phyloP scores from a whole-genome alignment of 2,797 vertebrate species.

The Oreonectes daqikongensis region DNA sequence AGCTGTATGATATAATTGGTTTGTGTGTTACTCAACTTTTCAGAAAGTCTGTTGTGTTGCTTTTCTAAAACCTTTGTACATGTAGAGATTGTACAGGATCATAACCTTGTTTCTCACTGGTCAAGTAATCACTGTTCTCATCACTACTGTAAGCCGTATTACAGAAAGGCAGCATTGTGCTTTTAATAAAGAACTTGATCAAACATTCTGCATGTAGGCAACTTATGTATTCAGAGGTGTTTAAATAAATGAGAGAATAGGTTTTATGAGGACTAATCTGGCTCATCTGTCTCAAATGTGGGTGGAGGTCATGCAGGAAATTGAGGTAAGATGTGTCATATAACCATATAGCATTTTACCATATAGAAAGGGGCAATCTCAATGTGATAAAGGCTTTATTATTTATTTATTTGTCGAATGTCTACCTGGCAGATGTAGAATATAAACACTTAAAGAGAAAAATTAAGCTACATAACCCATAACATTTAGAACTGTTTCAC shows the following conservation, averaged over 20 bases:
- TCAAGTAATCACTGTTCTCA: not conserved
- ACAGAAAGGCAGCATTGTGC: slow-evolving; percentile 18
- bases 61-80: not conserved
- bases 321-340: too few species aligned
- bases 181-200: slow-evolving; percentile 62
- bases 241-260: not conserved
- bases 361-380: too few species aligned
- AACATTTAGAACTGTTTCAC: too few species aligned
- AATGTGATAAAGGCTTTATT: too few species aligned
- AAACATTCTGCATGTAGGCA: not conserved
- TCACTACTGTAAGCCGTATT: slow-evolving; percentile 34
- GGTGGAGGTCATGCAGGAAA: too few species aligned
- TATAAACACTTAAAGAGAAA: too few species aligned
- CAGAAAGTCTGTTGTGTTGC: not conserved
- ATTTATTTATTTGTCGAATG: too few species aligned
- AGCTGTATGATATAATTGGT: not conserved
- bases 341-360: too few species aligned
- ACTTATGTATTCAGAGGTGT: not conserved
- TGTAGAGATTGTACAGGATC: not conserved
- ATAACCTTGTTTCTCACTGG: not conserved
- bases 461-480: too few species aligned
- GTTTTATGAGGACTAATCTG: not conserved
- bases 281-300: too few species aligned
- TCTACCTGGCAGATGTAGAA: too few species aligned
- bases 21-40: not conserved